These are phyloP conservation scores for Tholera decimalis DNA, from an alignment of 2,888 invertebrate species.

Conservation along the genomic window DNA sequence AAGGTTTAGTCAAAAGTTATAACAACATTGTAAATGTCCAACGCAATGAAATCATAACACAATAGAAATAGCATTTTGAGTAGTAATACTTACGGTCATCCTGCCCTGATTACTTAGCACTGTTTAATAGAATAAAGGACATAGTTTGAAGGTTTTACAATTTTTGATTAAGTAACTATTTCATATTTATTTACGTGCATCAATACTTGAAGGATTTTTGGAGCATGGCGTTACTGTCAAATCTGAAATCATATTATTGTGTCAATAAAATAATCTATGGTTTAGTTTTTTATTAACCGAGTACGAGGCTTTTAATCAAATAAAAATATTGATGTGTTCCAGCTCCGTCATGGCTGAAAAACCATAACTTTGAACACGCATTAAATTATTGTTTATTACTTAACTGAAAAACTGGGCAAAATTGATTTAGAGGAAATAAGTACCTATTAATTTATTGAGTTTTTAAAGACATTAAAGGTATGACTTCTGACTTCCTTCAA, in stretches of 20 bases:
- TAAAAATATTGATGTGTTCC: background rate
- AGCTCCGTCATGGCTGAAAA: background rate
- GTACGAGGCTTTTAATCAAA: background rate
- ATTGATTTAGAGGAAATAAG: no score
- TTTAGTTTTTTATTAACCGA: background rate
- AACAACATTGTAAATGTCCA: constrained; percentile 40
- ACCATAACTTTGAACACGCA: no score
- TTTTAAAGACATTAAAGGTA: no score
- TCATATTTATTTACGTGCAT: constrained; percentile 25
- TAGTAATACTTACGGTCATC: constrained; percentile 60
- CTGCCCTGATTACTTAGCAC: constrained; percentile 40
- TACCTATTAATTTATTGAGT: no score
- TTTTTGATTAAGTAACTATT: constrained; percentile 9
- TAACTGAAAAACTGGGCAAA: no score
- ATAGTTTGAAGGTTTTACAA: constrained; percentile 28
- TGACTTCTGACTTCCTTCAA: no score
- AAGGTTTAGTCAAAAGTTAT: constrained; percentile 15
- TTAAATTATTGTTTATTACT: no score
- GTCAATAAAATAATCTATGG: background rate
- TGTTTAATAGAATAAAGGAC: constrained; percentile 24
- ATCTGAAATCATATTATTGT: no score
- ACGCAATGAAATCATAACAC: constrained; percentile 31
- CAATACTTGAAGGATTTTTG: constrained; percentile 5
- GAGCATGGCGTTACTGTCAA: constrained; percentile 23
- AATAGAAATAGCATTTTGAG: background rate